Base-by-base conservation (phyloP, 2,797 vertebrate species). In the Momotus momota region DNA sequence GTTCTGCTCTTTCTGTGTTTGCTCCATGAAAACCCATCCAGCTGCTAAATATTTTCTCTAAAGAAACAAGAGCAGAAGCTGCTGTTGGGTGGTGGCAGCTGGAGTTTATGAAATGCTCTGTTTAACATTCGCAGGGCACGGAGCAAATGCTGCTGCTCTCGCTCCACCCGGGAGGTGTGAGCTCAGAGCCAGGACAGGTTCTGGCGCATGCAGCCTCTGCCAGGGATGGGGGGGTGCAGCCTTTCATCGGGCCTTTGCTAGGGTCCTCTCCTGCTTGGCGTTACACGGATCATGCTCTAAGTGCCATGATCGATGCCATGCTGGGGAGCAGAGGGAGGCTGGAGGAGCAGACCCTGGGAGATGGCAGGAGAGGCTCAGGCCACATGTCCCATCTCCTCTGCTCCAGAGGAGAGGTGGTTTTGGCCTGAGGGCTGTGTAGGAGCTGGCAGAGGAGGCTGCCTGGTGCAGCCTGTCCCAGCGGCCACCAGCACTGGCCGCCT, bases 301-400 rank as follows among this genome's bases (percentile, higher is more conserved):
- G 54, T 15, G 58, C 26, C 33, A 10, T 0, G 2, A 12, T 21
- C 33, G 20, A 16, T 1, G 4, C n/a, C 1, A 12, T 7, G 45
- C 60, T 12, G 52, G 67, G 41, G 19, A 45, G 48, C 13, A 0
- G 6, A 29, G 15, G 5, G 57, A 21, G 18, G 26, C 51, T 3
- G 4, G 38, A 19, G 66, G 55, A 45, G 9, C 31, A 21, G 55
- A 29, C 27, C 26, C 12, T 6, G 7, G 11, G 19, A 55, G 41
- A 3, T 5, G 11, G 31, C 31, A 33, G 43, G 48, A 43, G 7
- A 7, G 27, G 54, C 43, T 57, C 67, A 45, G 38, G 27, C n/a
- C 29, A 1, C 43, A 31, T 10, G 14, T 12, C 43, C 31, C 0
- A 2, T 25, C 7, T 6, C 16, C 46, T 45, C 11, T 4, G 11